These are phyloP conservation scores for Philhelius pedissequus DNA, from an alignment of 2,888 invertebrate genomes.

Conservation along the genomic window DNA sequence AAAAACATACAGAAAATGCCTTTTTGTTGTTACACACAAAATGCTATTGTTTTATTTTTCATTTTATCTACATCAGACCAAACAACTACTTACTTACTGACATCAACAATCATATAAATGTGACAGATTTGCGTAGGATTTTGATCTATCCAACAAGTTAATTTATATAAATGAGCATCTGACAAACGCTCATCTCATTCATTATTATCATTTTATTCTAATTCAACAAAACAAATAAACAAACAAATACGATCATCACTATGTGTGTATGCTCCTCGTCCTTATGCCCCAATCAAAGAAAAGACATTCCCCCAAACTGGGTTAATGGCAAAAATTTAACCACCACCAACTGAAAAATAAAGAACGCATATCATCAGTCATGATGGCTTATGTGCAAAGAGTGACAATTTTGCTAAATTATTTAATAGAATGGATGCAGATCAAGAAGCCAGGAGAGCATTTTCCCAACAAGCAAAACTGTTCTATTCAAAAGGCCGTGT, in stretches of 20 bases:
- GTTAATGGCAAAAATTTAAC: constrained; percentile 59
- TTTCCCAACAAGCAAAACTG: background rate
- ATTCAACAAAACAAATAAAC: background rate
- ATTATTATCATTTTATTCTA: constrained; percentile 46
- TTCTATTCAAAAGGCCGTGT: background rate
- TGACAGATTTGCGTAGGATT: constrained; percentile 24
- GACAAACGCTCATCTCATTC: constrained; percentile 33
- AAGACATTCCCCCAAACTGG: constrained; percentile 38
- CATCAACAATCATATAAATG: background rate
- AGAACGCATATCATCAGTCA: background rate
- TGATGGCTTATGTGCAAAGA: constrained; percentile 32
- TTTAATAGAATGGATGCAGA: constrained; percentile 51
- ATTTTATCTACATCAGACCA: background rate
- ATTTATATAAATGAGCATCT: constrained; percentile 20
- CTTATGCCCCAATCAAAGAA: constrained; percentile 11
- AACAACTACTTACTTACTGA: background rate
- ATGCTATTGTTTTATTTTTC: background rate
- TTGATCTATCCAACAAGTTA: constrained; percentile 19
- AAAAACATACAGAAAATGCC: background rate
- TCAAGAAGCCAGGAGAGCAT: background rate
- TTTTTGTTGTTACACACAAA: background rate
- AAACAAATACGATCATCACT: background rate
- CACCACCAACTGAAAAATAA: background rate
- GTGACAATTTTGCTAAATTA: constrained; percentile 54
- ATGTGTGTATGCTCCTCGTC: background rate